Conservation (phyloP, 2,888 invertebrate genomes). For the Lasiommata megera region DNA sequence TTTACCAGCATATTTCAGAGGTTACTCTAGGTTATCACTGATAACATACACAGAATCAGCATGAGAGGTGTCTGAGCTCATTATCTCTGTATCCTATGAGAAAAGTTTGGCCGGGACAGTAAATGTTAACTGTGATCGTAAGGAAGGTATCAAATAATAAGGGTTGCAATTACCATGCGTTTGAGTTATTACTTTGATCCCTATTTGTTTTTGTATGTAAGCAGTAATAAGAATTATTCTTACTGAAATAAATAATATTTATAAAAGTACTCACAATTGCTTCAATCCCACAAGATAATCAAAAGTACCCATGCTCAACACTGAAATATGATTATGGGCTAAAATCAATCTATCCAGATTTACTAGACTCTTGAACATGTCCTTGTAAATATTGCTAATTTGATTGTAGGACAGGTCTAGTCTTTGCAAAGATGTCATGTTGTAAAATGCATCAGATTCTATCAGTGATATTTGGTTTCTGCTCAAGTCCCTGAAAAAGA, state of each 20-base stretch:
- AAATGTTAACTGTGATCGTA: not conserved
- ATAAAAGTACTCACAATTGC: conserved; percentile 84
- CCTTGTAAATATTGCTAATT: conserved; percentile 84
- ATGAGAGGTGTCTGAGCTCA: too few species aligned
- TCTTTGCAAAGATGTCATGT: conserved; percentile 85
- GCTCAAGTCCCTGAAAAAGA: conserved; percentile 85
- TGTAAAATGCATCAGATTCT: conserved; percentile 87
- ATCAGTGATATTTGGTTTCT: conserved; percentile 88
- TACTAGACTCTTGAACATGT: conserved; percentile 85
- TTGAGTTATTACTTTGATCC: too few species aligned
- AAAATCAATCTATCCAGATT: conserved; percentile 86
- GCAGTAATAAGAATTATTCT: too few species aligned
- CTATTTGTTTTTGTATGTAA: too few species aligned
- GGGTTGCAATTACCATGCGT: too few species aligned
- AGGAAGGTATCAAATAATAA: too few species aligned
- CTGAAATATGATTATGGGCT: conserved; percentile 86
- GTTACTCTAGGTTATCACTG: too few species aligned
- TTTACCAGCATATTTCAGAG: too few species aligned
- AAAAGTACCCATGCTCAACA: conserved; percentile 87
- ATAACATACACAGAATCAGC: too few species aligned
- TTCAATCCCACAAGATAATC: conserved; percentile 85
- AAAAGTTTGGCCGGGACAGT: too few species aligned
- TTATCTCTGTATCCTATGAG: too few species aligned
- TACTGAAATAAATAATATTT: too few species aligned
- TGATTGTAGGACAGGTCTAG: conserved; percentile 87